A percentile compares a stretch with the other conserved stretches of the same genome.
Conservation (phyloP, 2,797 vertebrate species). For the Tapera naevia region DNA sequence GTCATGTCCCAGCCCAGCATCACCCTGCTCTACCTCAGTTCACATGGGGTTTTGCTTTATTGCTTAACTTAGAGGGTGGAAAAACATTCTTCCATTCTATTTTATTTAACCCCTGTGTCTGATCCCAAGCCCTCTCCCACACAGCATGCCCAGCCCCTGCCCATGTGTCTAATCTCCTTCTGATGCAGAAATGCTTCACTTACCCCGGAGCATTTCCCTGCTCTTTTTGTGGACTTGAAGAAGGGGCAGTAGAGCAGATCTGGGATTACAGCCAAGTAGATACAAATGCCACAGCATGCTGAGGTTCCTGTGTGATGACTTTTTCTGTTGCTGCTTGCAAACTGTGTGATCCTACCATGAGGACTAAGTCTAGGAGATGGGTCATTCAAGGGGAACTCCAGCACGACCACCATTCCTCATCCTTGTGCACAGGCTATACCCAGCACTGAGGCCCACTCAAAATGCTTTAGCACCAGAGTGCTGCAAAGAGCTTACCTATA, state of each 20-base stretch:
- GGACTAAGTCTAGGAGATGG: neutral
- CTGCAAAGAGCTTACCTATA: neutral
- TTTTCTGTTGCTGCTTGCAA: neutral
- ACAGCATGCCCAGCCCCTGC: rapidly evolving
- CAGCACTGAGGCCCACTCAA: neutral
- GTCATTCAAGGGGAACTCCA: neutral
- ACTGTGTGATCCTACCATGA: rapidly evolving
- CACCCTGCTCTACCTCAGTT: neutral
- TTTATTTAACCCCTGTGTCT: neutral
- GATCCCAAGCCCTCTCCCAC: neutral
- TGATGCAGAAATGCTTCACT: neutral
- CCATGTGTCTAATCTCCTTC: neutral
- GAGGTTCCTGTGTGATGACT: neutral
- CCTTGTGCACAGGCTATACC: neutral
- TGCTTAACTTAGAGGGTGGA: neutral
- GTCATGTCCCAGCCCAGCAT: neutral
- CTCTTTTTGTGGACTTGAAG: neutral
- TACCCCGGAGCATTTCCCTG: neutral
- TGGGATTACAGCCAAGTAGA: neutral
- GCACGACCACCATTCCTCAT: neutral
- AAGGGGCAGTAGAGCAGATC: neutral
- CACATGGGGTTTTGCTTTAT: neutral
- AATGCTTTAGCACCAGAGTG: neutral
- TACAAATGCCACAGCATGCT: neutral
- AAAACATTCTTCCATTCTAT: neutral